Base-by-base conservation (phyloP, 2,113 vertebrate genomes). In the Thryonomys swinderianus region DNA sequence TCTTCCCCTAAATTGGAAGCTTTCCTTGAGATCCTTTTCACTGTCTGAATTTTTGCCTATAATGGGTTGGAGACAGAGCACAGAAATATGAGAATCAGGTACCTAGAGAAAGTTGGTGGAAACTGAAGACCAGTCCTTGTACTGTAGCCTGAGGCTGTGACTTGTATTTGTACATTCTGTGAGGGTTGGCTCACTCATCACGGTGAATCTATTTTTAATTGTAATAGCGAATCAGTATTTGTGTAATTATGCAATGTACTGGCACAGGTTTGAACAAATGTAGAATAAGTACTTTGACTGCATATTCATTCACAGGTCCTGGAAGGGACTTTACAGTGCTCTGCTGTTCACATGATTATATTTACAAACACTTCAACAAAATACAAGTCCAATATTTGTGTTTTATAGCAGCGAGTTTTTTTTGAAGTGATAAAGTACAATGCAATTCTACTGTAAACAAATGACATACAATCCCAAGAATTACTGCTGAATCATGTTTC, bases 341-440 rank as follows among this genome's bases (percentile, higher is more conserved):
- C 17, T 18, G 11, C 23, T 92, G 1, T 69, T 87, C 82, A 48
- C 34, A 62, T 17, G 20, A 66, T 67, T 90, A 74, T 73, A 20
- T 73, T 92, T 64, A 69, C 34, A 93, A 97, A 81, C 25, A 2
- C 48, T 96, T 88, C 92, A 45, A 90, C 78, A 84, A 96, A 96
- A 81, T 25, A 55, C 11, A 87, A 48, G 51, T 71, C 82, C 83
- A 80, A 76, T 53, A 64, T 27, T 69, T 94, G 42, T 1, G 32
- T 79, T 90, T 61, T 90, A 0, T 1, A 55, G 90, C 34, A 55
- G 16, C 67, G 66, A 32, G 30, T 62, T 96, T 95, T 90, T 91
- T 88, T 96, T 85, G 86, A 92, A 76, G 64, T 59, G 57, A 71
- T 94, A 90, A 90, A 64, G 34, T 90, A 42, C 45, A 93, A 45